A percentile compares a stretch with the other conserved stretches of the same genome.
These are phyloP conservation scores for Scotopteryx bipunctaria DNA, from an alignment of 2,888 invertebrate species.

Conservation along the genomic window DNA sequence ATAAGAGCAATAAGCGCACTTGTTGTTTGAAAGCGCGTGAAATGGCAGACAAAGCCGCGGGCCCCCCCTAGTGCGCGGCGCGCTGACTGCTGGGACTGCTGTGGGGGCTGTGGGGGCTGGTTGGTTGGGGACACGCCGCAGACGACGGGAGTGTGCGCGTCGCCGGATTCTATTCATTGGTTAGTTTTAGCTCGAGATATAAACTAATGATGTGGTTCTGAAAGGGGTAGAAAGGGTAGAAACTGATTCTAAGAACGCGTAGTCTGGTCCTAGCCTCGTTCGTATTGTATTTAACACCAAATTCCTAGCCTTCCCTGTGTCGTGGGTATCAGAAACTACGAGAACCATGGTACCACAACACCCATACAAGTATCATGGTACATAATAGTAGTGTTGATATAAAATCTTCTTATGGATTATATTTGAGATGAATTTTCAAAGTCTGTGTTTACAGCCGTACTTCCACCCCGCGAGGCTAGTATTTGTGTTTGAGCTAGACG, in stretches of 20 bases:
- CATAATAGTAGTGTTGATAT: too few relatives aligned
- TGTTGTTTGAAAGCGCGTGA: slow-evolving; percentile 48
- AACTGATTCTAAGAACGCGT: too few relatives aligned
- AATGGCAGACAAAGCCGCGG: slow-evolving; percentile 40
- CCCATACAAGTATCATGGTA: too few relatives aligned
- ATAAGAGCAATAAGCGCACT: slow-evolving; percentile 52
- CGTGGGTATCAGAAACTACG: too few relatives aligned
- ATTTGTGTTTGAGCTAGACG: slow-evolving; percentile 39
- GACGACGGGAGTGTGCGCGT: background rate
- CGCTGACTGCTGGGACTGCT: background rate
- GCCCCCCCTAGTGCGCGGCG: slow-evolving; percentile 1
- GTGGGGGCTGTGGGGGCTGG: background rate
- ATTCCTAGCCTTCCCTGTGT: too few relatives aligned
- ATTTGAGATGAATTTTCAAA: background rate
- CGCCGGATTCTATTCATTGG: background rate
- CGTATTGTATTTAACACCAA: too few relatives aligned
- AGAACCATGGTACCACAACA: too few relatives aligned
- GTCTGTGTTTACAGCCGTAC: slow-evolving; percentile 20
- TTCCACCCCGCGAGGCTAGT: slow-evolving; percentile 31
- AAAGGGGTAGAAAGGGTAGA: background rate
- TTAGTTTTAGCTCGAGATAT: background rate
- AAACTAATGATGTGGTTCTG: background rate
- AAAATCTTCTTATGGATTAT: too few relatives aligned
- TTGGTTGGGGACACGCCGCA: background rate
- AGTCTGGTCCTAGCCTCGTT: too few relatives aligned